Base-by-base conservation (phyloP, 2,888 invertebrate species). In the Trachelus iudaicus region DNA sequence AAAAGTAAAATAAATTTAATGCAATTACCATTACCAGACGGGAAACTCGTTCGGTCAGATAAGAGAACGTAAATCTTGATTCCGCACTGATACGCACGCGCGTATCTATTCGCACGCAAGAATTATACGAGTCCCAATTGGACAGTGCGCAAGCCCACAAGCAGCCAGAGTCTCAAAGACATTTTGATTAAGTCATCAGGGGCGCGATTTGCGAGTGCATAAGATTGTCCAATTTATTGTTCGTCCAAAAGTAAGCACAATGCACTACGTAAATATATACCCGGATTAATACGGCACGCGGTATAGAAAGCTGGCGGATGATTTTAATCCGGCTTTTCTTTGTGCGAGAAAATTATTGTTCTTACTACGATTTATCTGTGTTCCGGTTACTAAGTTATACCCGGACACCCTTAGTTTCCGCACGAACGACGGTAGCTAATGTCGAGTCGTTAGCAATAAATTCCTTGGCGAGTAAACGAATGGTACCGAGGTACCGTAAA, bases 61-160 rank as follows among this genome's bases (percentile, higher is more conserved):
- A 37, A 75, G 69, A 75, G 77, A 69, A 75, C 77, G 77, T 77
- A 77, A 77, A 77, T 77, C 77, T 77, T 69, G 77, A 77, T 75
- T 75, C 75, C 75, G 75, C 69, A 40, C 69, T 75, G 75, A 77
- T 77, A 75, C 75, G 71, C 71, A 37, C 40, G 75, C 73, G 75
- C 69, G 69, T 34, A 33, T 71, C 33, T 71, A 77, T 69, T 34
- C 69, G 37, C 73, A 40, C 34, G 75, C 12, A 40, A 56, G 56
- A 56, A 56, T 56, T 56, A 56, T 56, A 6, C 9, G 23, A 23
- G 56, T 23, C 15, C 23, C 56, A 56, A 56, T 23, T 3, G 56
- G 56, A 56, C 56, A 23, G 23, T 9, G 9, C 56, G 23, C 0
- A 23, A 56, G 23, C 56, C 23, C 56, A 56, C 56, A 23, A 56